Conservation (phyloP, 2,797 vertebrate species). For the Gadopsis marmoratus region DNA sequence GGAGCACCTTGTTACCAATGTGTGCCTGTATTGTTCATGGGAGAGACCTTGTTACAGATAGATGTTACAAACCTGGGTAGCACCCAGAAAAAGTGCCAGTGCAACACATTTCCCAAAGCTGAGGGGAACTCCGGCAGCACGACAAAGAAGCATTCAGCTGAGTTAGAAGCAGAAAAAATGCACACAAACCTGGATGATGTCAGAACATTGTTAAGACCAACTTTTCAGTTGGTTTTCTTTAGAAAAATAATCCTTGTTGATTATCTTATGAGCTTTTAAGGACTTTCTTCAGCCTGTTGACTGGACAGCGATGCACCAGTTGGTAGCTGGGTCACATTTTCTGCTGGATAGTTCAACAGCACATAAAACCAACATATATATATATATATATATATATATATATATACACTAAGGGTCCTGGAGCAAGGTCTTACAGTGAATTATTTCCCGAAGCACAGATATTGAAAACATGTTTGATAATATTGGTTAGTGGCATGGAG, state of each 20-base stretch:
- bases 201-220: background rate
- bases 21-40: background rate
- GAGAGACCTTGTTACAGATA: background rate
- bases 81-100: background rate
- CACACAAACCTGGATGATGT: background rate
- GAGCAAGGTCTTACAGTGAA: too few species aligned
- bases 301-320: background rate
- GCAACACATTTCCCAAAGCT: background rate
- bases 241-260: background rate
- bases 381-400: too few species aligned
- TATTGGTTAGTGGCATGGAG: background rate
- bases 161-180: background rate
- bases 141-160: background rate
- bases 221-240: background rate
- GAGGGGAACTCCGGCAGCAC: background rate
- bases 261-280: background rate
- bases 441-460: background rate
- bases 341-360: too few species aligned
- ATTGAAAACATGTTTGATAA: background rate
- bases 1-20: conserved; percentile 3
- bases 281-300: background rate
- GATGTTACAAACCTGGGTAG: background rate
- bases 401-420: too few species aligned
- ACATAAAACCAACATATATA: too few species aligned
- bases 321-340: background rate